phyloP scores from a whole-genome alignment of 2,888 invertebrate species.

The Andrena flavipes region DNA sequence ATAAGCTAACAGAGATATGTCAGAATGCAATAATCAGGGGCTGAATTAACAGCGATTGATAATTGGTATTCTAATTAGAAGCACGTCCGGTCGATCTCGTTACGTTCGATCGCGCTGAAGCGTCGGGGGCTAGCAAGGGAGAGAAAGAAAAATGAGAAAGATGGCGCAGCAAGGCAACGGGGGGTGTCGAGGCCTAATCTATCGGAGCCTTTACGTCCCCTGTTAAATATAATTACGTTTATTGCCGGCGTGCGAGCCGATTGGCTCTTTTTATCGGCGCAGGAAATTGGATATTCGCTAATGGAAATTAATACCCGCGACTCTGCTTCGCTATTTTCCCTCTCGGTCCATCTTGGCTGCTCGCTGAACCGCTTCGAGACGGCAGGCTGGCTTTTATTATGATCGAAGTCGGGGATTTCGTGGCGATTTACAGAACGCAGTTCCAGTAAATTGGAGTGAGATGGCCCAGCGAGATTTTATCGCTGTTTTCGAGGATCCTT shows the following conservation, averaged over 20 bases:
- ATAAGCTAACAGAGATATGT: neutral
- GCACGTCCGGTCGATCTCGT: slow-evolving; percentile 60
- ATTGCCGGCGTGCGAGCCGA: slow-evolving; percentile 66
- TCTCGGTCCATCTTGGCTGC: slow-evolving; percentile 4
- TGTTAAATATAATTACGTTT: slow-evolving; percentile 82
- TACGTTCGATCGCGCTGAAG: slow-evolving; percentile 47
- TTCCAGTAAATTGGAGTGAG: slow-evolving; percentile 23
- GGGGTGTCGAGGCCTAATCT: slow-evolving; percentile 72
- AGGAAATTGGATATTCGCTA: slow-evolving; percentile 79
- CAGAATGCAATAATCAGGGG: slow-evolving; percentile 61
- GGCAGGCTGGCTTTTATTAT: slow-evolving; percentile 23
- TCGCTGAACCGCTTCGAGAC: neutral
- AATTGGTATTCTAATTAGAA: slow-evolving; percentile 79
- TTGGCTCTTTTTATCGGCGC: slow-evolving; percentile 69
- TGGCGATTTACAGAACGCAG: slow-evolving; percentile 12
- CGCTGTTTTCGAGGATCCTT: slow-evolving; percentile 6
- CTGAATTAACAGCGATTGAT: slow-evolving; percentile 76
- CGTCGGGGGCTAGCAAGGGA: slow-evolving; percentile 26
- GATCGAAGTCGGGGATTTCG: slow-evolving; percentile 36
- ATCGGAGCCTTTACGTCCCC: slow-evolving; percentile 75
- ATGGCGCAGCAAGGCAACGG: slow-evolving; percentile 41
- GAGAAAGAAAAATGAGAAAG: slow-evolving; percentile 19
- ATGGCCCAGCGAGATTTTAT: slow-evolving; percentile 13
- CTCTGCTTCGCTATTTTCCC: slow-evolving; percentile 30
- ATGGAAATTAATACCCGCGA: slow-evolving; percentile 78